A percentile compares a stretch with the other conserved stretches of the same genome.
Evolutionary conservation across 2,113 vertebrate genomes (phyloP).

Genomic region (Chaetodon auriga): DNA sequence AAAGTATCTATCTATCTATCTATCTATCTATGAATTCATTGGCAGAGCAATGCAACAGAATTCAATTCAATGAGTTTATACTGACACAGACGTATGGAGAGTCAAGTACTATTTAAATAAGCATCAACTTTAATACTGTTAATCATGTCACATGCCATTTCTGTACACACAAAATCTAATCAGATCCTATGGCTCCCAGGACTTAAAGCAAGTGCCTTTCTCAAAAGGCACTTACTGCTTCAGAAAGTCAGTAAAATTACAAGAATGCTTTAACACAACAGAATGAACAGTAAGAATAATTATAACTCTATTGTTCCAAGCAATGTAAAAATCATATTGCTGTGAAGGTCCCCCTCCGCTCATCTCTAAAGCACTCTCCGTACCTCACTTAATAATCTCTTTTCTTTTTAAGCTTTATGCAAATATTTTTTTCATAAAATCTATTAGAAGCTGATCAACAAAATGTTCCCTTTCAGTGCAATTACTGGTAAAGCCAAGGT

Average conservation of each 20-base stretch:
- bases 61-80: background rate
- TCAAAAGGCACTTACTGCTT: background rate
- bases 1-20: too few relatives aligned
- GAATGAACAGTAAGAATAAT: background rate
- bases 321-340: background rate
- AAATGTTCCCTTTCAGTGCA: slow-evolving; percentile 49
- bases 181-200: background rate
- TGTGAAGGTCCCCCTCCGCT: background rate
- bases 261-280: background rate
- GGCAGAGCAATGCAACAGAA: background rate
- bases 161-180: background rate
- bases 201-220: background rate
- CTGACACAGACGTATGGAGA: background rate
- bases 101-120: background rate
- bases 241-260: background rate
- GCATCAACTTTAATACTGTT: too few relatives aligned
- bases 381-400: slow-evolving; percentile 16
- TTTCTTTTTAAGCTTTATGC: slow-evolving; percentile 14
- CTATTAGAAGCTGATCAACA: slow-evolving; percentile 64
- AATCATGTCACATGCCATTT: background rate
- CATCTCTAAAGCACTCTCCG: slow-evolving; percentile 7
- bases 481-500: slow-evolving; percentile 58
- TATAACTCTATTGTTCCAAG: slow-evolving; percentile 8
- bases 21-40: background rate
- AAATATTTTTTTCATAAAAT: slow-evolving; percentile 53